Conservation (phyloP, 2,797 vertebrate species). For the Oreochromis mossambicus region DNA sequence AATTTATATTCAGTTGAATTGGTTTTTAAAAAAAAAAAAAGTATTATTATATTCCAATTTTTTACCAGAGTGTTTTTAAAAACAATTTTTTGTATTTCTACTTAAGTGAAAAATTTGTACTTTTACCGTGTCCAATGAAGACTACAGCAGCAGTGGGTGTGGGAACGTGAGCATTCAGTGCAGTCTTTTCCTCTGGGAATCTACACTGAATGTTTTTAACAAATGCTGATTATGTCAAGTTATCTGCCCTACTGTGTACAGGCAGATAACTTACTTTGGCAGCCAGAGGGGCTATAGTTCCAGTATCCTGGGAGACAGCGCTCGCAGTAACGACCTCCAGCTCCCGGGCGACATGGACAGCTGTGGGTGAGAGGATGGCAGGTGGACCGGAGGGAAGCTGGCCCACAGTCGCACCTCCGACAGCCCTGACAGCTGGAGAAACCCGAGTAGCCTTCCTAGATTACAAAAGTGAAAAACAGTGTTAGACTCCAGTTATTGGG, state of each 20-base stretch:
- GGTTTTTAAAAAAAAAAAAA: accelerated
- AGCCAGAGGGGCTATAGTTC: slow-evolving; percentile 77
- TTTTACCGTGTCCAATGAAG: neutral
- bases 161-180: slow-evolving; percentile 23
- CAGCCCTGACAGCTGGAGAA: slow-evolving; percentile 82
- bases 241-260: neutral
- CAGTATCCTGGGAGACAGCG: slow-evolving; percentile 79
- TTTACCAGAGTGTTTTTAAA: neutral
- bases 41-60: neutral
- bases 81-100: neutral
- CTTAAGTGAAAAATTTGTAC: neutral
- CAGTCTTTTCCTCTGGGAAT: slow-evolving; percentile 24
- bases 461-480: slow-evolving; percentile 4
- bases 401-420: slow-evolving; percentile 77
- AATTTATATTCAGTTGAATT: neutral
- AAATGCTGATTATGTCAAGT: neutral
- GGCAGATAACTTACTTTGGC: slow-evolving; percentile 73
- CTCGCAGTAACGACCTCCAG: slow-evolving; percentile 80
- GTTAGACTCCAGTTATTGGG: neutral
- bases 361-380: slow-evolving; percentile 80
- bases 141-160: slow-evolving; percentile 36
- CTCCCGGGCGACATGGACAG: slow-evolving; percentile 79
- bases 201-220: neutral
- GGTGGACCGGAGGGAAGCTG: slow-evolving; percentile 70
- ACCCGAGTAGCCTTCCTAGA: slow-evolving; percentile 78